These are phyloP conservation scores for Hemicentrotus pulcherrimus DNA, from an alignment of 35 echinoderm and acorn worm genomes.

Conservation along the genomic window DNA sequence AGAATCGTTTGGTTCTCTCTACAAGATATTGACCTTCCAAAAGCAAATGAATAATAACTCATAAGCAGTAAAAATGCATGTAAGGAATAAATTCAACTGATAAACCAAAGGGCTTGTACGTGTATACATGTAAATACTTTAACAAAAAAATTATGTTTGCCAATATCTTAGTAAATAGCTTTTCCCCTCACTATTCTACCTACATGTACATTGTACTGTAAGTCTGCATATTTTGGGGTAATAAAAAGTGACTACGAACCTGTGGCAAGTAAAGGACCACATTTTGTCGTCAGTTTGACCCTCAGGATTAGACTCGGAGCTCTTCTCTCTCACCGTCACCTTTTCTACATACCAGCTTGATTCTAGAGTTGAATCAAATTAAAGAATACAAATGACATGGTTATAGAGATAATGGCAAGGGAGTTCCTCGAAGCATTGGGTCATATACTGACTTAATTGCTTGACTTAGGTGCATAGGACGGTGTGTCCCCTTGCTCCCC, in stretches of 20 bases:
- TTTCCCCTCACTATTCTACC: not conserved
- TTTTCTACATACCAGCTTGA: constrained; percentile 61
- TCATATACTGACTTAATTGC: not conserved
- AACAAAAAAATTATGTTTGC: not conserved
- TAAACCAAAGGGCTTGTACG: too few relatives aligned
- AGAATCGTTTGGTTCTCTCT: too few relatives aligned
- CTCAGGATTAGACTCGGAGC: not conserved
- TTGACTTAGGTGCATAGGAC: too few relatives aligned
- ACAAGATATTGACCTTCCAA: too few relatives aligned
- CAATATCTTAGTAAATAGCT: not conserved
- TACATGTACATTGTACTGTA: not conserved
- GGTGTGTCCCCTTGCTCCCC: too few relatives aligned
- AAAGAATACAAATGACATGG: not conserved
- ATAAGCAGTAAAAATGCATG: too few relatives aligned
- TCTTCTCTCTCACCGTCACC: constrained; percentile 56
- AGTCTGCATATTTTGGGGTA: not conserved
- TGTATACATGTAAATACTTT: not conserved
- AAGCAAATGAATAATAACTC: too few relatives aligned
- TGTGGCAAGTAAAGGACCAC: not conserved
- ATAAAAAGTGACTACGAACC: not conserved
- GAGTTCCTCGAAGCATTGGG: not conserved
- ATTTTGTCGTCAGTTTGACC: not conserved
- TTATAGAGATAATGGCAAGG: not conserved
- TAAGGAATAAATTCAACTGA: too few relatives aligned
- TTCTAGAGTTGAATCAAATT: constrained; percentile 13